phyloP scores from a whole-genome alignment of 2,113 vertebrate genomes.

The Ammodramus savannarum region DNA sequence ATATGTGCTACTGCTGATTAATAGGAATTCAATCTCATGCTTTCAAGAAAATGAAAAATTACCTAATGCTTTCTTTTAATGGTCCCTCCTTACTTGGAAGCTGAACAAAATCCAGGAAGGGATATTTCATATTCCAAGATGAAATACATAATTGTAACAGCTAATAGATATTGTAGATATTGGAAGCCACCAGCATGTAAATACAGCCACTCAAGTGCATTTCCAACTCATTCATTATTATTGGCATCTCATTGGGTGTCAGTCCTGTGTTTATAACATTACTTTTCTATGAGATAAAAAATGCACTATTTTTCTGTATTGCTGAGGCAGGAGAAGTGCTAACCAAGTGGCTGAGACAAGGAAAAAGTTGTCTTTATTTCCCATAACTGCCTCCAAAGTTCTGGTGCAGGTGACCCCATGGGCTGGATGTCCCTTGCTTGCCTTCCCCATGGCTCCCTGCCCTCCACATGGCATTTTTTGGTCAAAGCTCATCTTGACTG shows the following conservation, averaged over 20 bases:
- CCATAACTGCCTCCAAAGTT: background rate
- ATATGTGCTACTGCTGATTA: background rate
- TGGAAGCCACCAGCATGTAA: background rate
- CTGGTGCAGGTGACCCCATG: background rate
- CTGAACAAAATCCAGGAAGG: background rate
- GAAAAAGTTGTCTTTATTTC: background rate
- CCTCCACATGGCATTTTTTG: background rate
- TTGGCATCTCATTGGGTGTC: background rate
- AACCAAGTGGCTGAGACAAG: background rate
- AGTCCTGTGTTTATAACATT: background rate
- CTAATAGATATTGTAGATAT: background rate
- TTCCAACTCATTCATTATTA: background rate
- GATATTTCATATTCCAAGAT: background rate
- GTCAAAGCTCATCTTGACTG: background rate
- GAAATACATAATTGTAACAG: background rate
- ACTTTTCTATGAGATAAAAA: background rate
- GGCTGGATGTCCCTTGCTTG: background rate
- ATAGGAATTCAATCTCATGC: background rate
- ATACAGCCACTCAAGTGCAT: background rate
- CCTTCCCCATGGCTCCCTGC: accelerated
- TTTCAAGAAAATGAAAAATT: background rate
- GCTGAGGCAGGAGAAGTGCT: background rate
- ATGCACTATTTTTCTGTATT: background rate
- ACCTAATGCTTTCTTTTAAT: background rate
- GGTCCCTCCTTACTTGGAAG: background rate